Base-by-base conservation (phyloP, 1,140 invertebrate species). In the Drosophila teissieri region DNA sequence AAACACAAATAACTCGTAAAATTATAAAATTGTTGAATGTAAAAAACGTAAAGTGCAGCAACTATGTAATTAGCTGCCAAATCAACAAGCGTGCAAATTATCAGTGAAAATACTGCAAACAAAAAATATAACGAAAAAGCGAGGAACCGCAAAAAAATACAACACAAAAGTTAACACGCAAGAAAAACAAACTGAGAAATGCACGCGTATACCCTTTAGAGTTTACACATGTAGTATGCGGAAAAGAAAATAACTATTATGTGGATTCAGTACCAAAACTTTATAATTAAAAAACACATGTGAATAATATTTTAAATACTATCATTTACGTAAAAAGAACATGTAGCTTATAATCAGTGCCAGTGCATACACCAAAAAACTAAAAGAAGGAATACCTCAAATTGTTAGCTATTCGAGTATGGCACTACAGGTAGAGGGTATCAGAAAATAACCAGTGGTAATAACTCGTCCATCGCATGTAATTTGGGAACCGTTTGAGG, bases 1-100 rank as follows among this genome's bases (percentile, higher is more conserved):
- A 88, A 89, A 88, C 84, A 77, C 84, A 88, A 88, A 88, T 88
- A 88, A 79, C 75, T 72, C 73, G 78, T 74, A 81, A 74, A 82
- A 78, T 51, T 78, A 63, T 82, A 52, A 68, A 62, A 82, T 76
- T 70, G 68, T 70, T 70, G 65, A 49, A 70, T 70, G 42, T 67
- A 76, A 76, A 48, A 75, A 77, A 51, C 48, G 69, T 57, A 74
- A 82, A 88, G 69, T 86, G 82, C 82, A 78, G 62, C 83, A 88
- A 72, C 83, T 78, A 77, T 80, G 81, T 84, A 88, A 86, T 86
- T 86, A 86, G 75, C 82, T 74, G 69, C 19, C 73, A 81, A 86
- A 85, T 86, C 82, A 85, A 85, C 81, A 85, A 81, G 51, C 73
- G 67, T 68, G 81, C 78, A 86, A 84, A 85, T 86, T 86, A 65